Evolutionary conservation across 2,888 invertebrate genomes (phyloP).

Genomic region (Xestia ashworthii): DNA sequence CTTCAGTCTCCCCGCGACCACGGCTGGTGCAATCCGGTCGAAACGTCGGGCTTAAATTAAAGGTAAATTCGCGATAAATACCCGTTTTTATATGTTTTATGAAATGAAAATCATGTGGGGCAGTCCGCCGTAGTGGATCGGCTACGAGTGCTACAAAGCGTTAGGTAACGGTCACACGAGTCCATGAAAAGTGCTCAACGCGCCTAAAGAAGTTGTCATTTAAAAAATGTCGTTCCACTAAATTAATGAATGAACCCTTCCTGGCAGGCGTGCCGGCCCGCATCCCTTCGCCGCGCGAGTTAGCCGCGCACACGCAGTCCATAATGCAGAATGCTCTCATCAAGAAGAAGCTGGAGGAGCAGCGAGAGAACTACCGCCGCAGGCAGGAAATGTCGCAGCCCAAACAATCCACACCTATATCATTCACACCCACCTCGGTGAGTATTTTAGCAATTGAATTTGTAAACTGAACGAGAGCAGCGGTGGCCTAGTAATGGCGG

Average conservation of each 20-base stretch:
- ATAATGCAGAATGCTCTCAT: constrained; percentile 96
- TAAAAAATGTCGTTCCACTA: constrained; percentile 34
- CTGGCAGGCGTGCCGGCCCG: constrained; percentile 92
- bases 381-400: constrained; percentile 92
- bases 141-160: no score
- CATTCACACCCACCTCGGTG: constrained; percentile 98
- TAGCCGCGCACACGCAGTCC: constrained; percentile 96
- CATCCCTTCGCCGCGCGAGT: constrained; percentile 95
- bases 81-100: no score
- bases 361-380: constrained; percentile 95
- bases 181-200: no score
- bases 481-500: no score
- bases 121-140: no score
- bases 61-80: no score
- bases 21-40: no score
- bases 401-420: constrained; percentile 91
- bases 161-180: no score
- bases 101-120: no score
- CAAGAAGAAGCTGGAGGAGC: constrained; percentile 97
- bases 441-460: neutral
- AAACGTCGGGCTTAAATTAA: no score
- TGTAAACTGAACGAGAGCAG: neutral
- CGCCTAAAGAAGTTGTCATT: no score
- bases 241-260: constrained; percentile 65
- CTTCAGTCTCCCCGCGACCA: no score